Evolutionary conservation across 2,888 invertebrate species (phyloP), one percentile per base, ranked within the genome.

Genomic region (Ecliptopera silaceata): DNA sequence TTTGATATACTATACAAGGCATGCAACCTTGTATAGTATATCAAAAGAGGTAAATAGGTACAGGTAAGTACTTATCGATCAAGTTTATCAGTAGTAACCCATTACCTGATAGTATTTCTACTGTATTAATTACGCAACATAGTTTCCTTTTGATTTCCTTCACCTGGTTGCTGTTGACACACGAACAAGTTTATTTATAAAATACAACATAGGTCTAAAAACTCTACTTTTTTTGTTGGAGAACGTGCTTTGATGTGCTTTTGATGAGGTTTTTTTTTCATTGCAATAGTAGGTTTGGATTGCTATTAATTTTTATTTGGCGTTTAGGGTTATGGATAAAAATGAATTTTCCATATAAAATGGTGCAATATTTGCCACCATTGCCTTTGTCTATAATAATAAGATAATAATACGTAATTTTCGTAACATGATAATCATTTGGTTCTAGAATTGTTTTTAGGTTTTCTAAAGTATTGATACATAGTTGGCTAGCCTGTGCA

Each of bases 151-250:
- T 10, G 32, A 45, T 47, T 66, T 60, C 56, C 59, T 56, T 29
- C 49, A 13, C 17, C 4, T 32, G 11, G 12, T 32, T 53, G 20
- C 3, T 15, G 26, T 29, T 42, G 38, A 66, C 63, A 63, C 58
- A 66, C 56, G 26, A 44, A 45, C 64, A 63, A n/a, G n/a, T n/a
- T n/a, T n/a, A n/a, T 63, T 64, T 64, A 18, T n/a, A 15, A 8
- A 29, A 56, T 49, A 11, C 22, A 45, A 18, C 56, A 45, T 29
- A 50, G 64, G 64, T 64, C 20, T 11, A 32, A 4, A 8, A 6
- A 13, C 15, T 2, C 5, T 36, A 12, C 10, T 36, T 8, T 50
- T 38, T 17, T 22, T n/a, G n/a, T n/a, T n/a, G n/a, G n/a, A n/a
- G n/a, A n/a, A n/a, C n/a, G n/a, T n/a, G n/a, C 17, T 1, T 13